Evolutionary conservation across 2,888 invertebrate species (phyloP).

Genomic region (Papilio protenor): DNA sequence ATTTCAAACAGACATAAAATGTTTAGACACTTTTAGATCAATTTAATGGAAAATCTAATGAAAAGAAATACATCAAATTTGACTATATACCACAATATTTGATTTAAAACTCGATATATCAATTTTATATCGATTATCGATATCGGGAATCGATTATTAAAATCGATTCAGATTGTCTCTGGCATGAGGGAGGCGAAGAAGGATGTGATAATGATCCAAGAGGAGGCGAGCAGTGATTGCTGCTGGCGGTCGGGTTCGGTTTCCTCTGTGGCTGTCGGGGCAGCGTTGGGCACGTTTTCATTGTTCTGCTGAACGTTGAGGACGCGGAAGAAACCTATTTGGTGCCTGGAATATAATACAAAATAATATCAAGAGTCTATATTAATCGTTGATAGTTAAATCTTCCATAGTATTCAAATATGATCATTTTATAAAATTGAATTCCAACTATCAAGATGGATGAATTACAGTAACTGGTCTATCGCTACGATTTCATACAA

Average conservation of each 20-base stretch:
- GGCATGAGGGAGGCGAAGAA: constrained; percentile 98
- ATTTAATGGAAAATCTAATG: background rate
- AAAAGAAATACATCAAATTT: background rate
- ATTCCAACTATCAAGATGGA: background rate
- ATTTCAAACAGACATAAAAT: too few relatives aligned
- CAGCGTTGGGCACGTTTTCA: constrained; percentile 40
- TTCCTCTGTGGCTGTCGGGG: constrained; percentile 49
- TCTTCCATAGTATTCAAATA: background rate
- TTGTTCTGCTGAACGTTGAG: constrained; percentile 67
- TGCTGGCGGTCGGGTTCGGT: constrained; percentile 56
- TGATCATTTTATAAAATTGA: background rate
- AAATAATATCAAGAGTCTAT: background rate
- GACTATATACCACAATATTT: background rate
- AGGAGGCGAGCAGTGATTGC: constrained; percentile 86
- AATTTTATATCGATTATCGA: constrained; percentile 14
- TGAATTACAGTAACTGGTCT: too few relatives aligned
- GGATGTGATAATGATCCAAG: constrained; percentile 95
- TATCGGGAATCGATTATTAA: constrained; percentile 23
- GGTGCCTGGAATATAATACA: constrained; percentile 82
- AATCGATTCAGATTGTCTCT: constrained; percentile 86
- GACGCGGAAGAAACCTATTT: constrained; percentile 90
- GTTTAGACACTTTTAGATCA: background rate
- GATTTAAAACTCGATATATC: constrained; percentile 3
- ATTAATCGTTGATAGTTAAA: too few relatives aligned
- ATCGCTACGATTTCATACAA: too few relatives aligned